Percentiles rank a stretch among this genome's conserved stretches.
These are phyloP conservation scores for Stichodactyla helianthus DNA, from an alignment of 64 coral and sea anemone genomes.

Conservation along the genomic window DNA sequence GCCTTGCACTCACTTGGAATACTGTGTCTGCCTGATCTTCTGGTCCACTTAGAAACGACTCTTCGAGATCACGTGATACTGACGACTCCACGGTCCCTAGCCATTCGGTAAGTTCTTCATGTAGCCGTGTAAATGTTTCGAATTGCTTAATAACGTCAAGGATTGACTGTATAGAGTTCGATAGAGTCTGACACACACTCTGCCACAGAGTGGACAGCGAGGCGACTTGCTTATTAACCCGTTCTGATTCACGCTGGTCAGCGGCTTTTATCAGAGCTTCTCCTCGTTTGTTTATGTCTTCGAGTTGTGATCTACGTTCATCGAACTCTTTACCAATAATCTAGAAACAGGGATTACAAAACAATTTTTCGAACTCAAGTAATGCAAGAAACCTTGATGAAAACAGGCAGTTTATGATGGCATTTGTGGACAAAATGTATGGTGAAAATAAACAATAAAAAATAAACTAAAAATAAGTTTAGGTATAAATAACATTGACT, in stretches of 20 bases:
- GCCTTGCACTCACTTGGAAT: slow-evolving; percentile 46
- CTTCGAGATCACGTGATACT: slow-evolving; percentile 77
- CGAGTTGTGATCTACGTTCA: slow-evolving; percentile 76
- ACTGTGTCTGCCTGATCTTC: slow-evolving; percentile 91
- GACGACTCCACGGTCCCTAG: slow-evolving; percentile 67
- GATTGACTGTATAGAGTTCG: slow-evolving; percentile 62
- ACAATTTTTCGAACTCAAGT: neutral
- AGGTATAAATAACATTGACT: too few species aligned
- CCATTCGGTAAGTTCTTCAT: slow-evolving; percentile 69
- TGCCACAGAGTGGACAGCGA: slow-evolving; percentile 69
- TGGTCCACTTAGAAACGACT: slow-evolving; percentile 81
- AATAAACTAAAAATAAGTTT: neutral
- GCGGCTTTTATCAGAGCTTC: slow-evolving; percentile 58
- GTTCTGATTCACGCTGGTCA: slow-evolving; percentile 75
- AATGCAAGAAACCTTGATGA: neutral
- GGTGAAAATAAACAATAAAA: too few species aligned
- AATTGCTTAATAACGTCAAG: slow-evolving; percentile 60
- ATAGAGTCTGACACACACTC: slow-evolving; percentile 73
- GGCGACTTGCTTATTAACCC: slow-evolving; percentile 74
- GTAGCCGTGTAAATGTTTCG: slow-evolving; percentile 55
- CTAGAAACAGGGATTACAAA: slow-evolving; percentile 21
- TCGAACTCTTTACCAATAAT: slow-evolving; percentile 70
- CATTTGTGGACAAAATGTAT: too few species aligned
- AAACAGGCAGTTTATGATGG: neutral
- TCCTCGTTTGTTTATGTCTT: slow-evolving; percentile 62